Evolutionary conservation across 2,888 invertebrate genomes (phyloP), one percentile per base, ranked within the genome.

Genomic region (Diadegma fenestrale): DNA sequence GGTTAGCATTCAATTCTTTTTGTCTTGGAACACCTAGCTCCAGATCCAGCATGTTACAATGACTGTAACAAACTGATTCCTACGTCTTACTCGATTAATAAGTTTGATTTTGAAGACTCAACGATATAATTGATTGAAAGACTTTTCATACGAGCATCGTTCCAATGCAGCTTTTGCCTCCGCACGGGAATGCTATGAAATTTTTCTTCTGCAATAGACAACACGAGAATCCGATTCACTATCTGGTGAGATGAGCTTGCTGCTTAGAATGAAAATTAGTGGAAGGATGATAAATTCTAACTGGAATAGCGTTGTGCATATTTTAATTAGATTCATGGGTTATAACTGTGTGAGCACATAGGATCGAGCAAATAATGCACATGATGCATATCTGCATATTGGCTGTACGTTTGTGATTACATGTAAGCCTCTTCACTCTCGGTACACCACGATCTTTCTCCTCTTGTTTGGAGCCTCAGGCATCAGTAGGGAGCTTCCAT

Each of bases 321-420:
- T 71, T 54, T 54, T 54, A 51, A 71, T 76, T 76, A 66, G 51
- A 5, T 37, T 64, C 51, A 22, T 64, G 51, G 17, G 17, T 22
- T 22, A 37, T 66, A 66, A 48, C 43, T 30, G 73, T 45, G 33
- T 45, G 48, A 64, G 76, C 30, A 73, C 37, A 58, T 1, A 19
- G 26, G 6, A 64, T 48, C 17, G 22, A 64, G 48, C 22, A 58
- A 51, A 58, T 54, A 17, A 71, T 71, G 54, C 37, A 54, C 63
- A 43, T 33, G 64, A 43, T 33, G 64, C 26, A 37, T 51, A 51
- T 76, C 63, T 64, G 64, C 33, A 64, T 76, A 76, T 76, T 64
- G 51, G 76, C 76, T 64, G 71, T 61, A 71, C 54, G 61, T 79
- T 79, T 33, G 33, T 58, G 69, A 48, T 79, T 69, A 64, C 61